These are phyloP conservation scores for Decapterus maruadsi DNA, from an alignment of 2,797 vertebrate species.

Conservation along the genomic window DNA sequence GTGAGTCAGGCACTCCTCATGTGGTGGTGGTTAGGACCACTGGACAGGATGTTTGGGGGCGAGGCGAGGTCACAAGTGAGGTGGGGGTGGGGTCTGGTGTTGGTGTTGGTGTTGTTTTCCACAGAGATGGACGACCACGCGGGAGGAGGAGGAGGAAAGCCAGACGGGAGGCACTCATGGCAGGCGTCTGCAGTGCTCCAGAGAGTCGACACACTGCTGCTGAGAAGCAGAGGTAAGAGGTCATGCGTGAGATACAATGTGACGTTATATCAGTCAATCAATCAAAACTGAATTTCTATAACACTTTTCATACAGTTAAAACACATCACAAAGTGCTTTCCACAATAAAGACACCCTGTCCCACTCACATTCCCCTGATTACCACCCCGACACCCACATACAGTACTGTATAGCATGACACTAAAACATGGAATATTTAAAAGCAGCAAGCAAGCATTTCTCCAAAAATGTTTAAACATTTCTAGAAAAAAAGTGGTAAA, in stretches of 20 bases:
- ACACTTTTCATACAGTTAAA: no score
- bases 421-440: no score
- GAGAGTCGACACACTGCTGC: constrained; percentile 35
- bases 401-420: no score
- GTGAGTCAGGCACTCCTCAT: constrained; percentile 32
- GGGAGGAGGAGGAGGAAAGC: constrained; percentile 14
- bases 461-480: no score
- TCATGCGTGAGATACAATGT: not conserved
- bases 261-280: no score
- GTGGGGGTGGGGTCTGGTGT: not conserved
- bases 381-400: no score
- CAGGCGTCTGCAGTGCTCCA: constrained; percentile 31
- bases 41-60: not conserved
- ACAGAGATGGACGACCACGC: constrained; percentile 7
- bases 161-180: constrained; percentile 51
- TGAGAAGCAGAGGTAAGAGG: constrained; percentile 9
- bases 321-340: no score
- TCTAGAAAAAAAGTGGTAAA: no score
- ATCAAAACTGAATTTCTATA: no score
- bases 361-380: no score
- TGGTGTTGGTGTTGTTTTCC: not conserved
- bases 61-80: not conserved
- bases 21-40: not conserved
- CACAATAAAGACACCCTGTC: no score
- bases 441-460: no score